Evolutionary conservation across 2,888 invertebrate species (phyloP).

Genomic region (Agonopterix subpropinquella): DNA sequence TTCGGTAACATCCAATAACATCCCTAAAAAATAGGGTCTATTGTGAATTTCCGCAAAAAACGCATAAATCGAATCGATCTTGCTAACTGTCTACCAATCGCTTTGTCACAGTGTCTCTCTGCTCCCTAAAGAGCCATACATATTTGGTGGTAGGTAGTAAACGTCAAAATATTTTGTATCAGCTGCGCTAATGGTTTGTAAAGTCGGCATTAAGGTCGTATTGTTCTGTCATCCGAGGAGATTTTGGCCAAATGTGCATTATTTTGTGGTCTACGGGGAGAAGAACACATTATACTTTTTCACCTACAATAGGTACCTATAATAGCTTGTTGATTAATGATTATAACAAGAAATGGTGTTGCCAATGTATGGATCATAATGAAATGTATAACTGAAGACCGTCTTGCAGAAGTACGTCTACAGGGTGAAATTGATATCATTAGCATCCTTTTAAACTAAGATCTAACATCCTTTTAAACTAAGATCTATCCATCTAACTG

Average conservation of each 20-base stretch:
- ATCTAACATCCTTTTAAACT: too few species aligned
- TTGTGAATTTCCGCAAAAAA: slow-evolving; percentile 65
- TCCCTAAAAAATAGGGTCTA: slow-evolving; percentile 18
- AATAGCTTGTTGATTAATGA: too few species aligned
- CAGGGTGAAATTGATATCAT: too few species aligned
- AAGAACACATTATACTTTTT: neutral
- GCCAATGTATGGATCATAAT: too few species aligned
- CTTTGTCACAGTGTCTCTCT: slow-evolving; percentile 43
- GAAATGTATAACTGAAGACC: too few species aligned
- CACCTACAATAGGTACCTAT: too few species aligned
- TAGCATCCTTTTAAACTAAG: too few species aligned
- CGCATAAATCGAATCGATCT: slow-evolving; percentile 73
- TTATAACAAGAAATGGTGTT: too few species aligned
- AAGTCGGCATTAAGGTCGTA: slow-evolving; percentile 54
- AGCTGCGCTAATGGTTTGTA: slow-evolving; percentile 65
- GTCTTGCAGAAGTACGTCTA: too few species aligned
- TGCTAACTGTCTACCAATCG: slow-evolving; percentile 58
- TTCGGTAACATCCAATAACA: too few species aligned
- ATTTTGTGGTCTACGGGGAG: slow-evolving; percentile 17
- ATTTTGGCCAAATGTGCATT: slow-evolving; percentile 55
- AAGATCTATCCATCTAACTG: too few species aligned
- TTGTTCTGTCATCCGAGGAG: slow-evolving; percentile 53
- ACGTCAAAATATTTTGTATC: slow-evolving; percentile 74
- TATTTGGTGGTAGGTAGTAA: slow-evolving; percentile 37
- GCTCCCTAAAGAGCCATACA: slow-evolving; percentile 62